Evolutionary conservation across 1,140 invertebrate species (phyloP).

Genomic region (Ladona fulva): DNA sequence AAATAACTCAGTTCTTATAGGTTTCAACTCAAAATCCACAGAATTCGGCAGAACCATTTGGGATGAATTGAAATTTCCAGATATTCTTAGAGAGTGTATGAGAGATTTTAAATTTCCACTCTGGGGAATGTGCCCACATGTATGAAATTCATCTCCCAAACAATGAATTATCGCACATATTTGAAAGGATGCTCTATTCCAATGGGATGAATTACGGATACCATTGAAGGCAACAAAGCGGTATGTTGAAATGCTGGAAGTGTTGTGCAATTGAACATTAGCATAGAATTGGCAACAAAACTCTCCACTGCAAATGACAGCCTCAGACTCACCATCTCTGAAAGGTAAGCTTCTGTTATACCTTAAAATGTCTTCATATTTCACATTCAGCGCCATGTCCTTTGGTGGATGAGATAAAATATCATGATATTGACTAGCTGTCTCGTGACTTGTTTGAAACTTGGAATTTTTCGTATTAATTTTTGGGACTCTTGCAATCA

Average conservation of each 20-base stretch:
- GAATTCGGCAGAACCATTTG: neutral
- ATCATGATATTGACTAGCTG: too few relatives aligned
- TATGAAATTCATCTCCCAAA: too few relatives aligned
- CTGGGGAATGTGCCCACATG: too few relatives aligned
- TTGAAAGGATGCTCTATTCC: too few relatives aligned
- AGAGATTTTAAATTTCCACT: neutral
- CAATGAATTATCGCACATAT: too few relatives aligned
- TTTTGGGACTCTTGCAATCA: constrained; percentile 39
- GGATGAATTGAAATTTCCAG: neutral
- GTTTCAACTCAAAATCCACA: neutral
- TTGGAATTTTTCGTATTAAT: too few relatives aligned
- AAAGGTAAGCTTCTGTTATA: neutral
- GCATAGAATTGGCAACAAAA: neutral
- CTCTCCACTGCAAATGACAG: neutral
- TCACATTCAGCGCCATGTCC: neutral
- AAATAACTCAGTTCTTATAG: neutral
- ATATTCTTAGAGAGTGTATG: neutral
- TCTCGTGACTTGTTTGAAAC: too few relatives aligned
- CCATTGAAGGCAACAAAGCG: neutral
- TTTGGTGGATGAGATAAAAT: too few relatives aligned
- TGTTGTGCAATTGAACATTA: neutral
- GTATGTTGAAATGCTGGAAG: neutral
- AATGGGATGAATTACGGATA: too few relatives aligned
- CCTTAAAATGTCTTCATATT: neutral
- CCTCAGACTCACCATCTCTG: neutral